A percentile compares a stretch with the other conserved stretches of the same genome.
These are phyloP conservation scores for Eulemur mongoz DNA, from an alignment of 2,797 vertebrate genomes.

Conservation along the genomic window DNA sequence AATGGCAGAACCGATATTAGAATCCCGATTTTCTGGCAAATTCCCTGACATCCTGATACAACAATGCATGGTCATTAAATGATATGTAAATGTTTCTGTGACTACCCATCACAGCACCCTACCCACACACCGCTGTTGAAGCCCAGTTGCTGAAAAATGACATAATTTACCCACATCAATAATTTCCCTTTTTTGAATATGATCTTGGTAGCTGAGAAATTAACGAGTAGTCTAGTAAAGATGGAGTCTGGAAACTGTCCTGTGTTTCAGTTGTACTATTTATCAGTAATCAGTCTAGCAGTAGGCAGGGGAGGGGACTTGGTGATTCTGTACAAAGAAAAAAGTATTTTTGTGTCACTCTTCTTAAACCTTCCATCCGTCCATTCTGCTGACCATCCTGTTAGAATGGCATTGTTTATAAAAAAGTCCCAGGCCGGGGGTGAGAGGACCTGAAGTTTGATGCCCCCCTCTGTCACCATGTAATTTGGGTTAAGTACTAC, in stretches of 20 bases:
- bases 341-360: not conserved
- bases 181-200: not conserved
- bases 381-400: not conserved
- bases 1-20: not conserved
- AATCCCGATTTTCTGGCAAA: not conserved
- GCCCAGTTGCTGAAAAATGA: not conserved
- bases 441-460: not conserved
- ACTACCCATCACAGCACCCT: too few relatives aligned
- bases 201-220: not conserved
- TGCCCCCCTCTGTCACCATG: not conserved
- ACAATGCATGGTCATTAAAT: not conserved
- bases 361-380: not conserved
- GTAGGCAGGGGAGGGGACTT: not conserved
- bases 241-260: not conserved
- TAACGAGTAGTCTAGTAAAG: not conserved
- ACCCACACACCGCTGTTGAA: not conserved
- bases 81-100: not conserved
- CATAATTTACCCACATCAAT: not conserved
- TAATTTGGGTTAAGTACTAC: not conserved
- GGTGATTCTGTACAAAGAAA: not conserved
- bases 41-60: not conserved
- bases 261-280: not conserved
- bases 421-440: not conserved
- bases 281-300: not conserved
- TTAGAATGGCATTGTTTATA: not conserved